Base-by-base conservation (phyloP, 1,140 invertebrate species). In the Trichomalopsis sarcophagae region DNA sequence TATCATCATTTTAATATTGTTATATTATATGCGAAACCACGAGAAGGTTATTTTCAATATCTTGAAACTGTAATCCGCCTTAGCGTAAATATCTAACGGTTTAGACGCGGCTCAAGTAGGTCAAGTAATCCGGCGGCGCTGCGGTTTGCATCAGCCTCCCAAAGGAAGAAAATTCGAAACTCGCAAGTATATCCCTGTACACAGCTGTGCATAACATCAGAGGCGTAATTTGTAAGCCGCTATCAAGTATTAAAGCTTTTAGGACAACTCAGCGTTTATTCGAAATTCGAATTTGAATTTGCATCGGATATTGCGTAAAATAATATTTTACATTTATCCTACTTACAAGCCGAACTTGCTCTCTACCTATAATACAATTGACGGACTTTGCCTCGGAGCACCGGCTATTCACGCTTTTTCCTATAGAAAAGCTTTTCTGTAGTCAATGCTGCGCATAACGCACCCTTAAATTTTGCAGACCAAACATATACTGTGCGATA, bases 381-480 rank as follows among this genome's bases (percentile, higher is more conserved):
- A 62, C 76, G 62, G 17, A 27, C 3, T 55, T 62, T 33, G 14
- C 76, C 13, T 62, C 9, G 11, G 21, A 62, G 17, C 55, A 6
- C 17, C 5, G 3, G 21, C 27, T 47, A n/a, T 78, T 78, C 36
- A 30, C 2, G 14, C 0, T 62, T n/a, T 62, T n/a, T 55, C 23
- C 21, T 30, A 78, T 33, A 47, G 76, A 17, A 78, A 78, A 55
- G 27, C 27, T 62, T 55, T 78, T 78, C 23, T 30, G 62, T 50
- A 13, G 47, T 62, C 76, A 62, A 50, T 13, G 14, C 36, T 33
- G 30, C 13, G 17, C 30, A 78, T 78, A n/a, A 47, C 6, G 23
- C n/a, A n/a, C 76, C 10, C 13, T 78, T 33, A 17, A 78, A 78
- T 62, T 62, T 62, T 62, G 55, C 55, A 62, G 21, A n/a, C 14